Evolutionary conservation across 2,888 invertebrate genomes (phyloP).

Genomic region (Drosophila limbata): DNA sequence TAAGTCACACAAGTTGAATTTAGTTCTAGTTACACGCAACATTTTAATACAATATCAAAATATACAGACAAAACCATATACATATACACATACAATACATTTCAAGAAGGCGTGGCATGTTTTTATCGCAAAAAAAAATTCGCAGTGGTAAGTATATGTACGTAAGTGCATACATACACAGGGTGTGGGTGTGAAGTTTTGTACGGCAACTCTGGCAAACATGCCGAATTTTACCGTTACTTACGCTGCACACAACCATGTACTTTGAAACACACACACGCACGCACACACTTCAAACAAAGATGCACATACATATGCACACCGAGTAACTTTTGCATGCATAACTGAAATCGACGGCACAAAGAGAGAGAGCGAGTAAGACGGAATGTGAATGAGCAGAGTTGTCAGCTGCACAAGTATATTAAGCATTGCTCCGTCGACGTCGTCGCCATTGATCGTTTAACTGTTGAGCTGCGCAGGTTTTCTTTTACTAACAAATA

Average conservation of each 20-base stretch:
- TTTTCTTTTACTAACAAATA: not conserved
- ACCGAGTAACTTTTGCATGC: constrained; percentile 2
- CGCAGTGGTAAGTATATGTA: constrained; percentile 53
- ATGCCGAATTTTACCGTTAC: constrained; percentile 37
- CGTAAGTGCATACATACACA: not conserved
- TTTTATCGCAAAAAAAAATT: constrained; percentile 57
- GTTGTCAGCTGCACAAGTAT: constrained; percentile 4
- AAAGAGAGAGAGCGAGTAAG: not conserved
- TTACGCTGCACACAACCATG: constrained; percentile 5
- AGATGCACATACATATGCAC: constrained; percentile 5
- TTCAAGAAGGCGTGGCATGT: constrained; percentile 47
- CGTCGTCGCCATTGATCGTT: constrained; percentile 14
- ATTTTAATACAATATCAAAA: constrained; percentile 43
- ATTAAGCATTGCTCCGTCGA: not conserved
- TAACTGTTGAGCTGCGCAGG: constrained; percentile 10
- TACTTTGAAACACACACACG: not conserved
- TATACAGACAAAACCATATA: constrained; percentile 43
- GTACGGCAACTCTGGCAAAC: constrained; percentile 24
- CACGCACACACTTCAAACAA: not conserved
- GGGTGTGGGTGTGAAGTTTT: not conserved
- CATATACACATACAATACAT: constrained; percentile 39
- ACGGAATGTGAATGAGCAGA: not conserved
- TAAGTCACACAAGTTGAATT: constrained; percentile 52
- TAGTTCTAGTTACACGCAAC: constrained; percentile 51
- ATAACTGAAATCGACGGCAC: not conserved